Base-by-base conservation (phyloP, 2,113 vertebrate species). In the Mohoua ochrocephala region DNA sequence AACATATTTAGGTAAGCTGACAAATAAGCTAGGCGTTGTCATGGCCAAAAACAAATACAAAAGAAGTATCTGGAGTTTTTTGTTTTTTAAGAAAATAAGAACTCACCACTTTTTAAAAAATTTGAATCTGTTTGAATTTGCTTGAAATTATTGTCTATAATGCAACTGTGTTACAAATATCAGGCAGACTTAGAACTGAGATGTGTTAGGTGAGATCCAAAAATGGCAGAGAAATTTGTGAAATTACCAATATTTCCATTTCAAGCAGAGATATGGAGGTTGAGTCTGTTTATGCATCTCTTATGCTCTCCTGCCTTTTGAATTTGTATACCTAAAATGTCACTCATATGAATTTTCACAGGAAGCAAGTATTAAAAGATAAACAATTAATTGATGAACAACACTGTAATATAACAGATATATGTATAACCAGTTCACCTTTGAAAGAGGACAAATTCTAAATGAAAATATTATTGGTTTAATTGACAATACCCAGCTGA, bases 381-480 rank as follows among this genome's bases (percentile, higher is more conserved):
- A 11, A 15, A 54, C 15, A 26, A 84, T 24, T 71, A 76, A 44
- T 10, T 30, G 6, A 17, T 68, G 15, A 82, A 89, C 4, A 49
- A 23, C 19, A 39, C 37, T 65, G 3, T 63, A 41, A 41, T 35
- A 7, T 7, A n/a, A 26, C 2, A 63, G 5, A 15, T 31, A 33
- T 7, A 59, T 0, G 0, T 41, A 44, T 54, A 76, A 64, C 3
- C 5, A 23, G 11, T 81, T 57, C 33, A 77, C 7, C 7, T 45
- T 50, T 61, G 18, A 73, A 94, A 84, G 10, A 15, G 2, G 8
- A 28, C 4, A 73, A 69, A 67, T 35, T 45, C 3, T 37, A 44
- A 69, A 47, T 44, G 5, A 80, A 83, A 79, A 47, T 56, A 11
- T 5, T 26, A 28, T 27, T 65, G 22, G 24, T 82, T 75, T 44